Conservation (phyloP, 2,797 vertebrate species). For the Lithobates sylvaticus region DNA sequence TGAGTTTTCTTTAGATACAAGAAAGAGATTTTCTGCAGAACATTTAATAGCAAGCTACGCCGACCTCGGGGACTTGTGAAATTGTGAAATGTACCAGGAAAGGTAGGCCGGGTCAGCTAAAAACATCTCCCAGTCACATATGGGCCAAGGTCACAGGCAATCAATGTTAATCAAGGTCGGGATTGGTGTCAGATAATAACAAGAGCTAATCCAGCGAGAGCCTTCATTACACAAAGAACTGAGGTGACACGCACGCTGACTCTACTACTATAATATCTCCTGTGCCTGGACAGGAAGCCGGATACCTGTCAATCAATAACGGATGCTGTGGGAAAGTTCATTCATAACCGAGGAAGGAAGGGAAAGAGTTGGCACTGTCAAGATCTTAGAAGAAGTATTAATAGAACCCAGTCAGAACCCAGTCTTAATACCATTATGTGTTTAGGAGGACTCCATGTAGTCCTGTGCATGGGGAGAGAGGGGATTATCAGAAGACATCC, state of each 20-base stretch:
- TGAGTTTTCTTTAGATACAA: conserved; percentile 2
- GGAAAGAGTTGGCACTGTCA: not conserved
- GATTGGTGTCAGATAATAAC: not conserved
- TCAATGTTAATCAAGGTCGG: conserved; percentile 23
- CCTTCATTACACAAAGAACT: not conserved
- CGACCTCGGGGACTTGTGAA: not conserved
- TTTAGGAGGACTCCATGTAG: too few relatives aligned
- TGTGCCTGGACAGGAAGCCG: conserved; percentile 1
- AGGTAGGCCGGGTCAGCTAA: not conserved
- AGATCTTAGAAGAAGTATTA: not conserved
- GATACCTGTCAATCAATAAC: conserved; percentile 14
- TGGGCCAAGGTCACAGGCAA: conserved; percentile 5
- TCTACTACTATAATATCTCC: not conserved
- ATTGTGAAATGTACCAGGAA: not conserved
- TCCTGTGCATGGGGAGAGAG: too few relatives aligned
- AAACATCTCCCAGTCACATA: not conserved
- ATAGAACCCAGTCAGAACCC: not conserved
- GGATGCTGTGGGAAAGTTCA: conserved; percentile 20
- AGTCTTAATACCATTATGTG: too few relatives aligned
- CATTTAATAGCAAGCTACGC: not conserved
- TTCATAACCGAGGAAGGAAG: not conserved
- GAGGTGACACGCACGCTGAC: not conserved
- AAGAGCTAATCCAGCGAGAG: not conserved
- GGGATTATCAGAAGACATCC: too few relatives aligned
- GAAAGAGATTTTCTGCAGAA: not conserved